Percentiles rank a stretch among this genome's conserved stretches.
phyloP scores from a whole-genome alignment of 2,797 vertebrate genomes.

The Gouania willdenowi region DNA sequence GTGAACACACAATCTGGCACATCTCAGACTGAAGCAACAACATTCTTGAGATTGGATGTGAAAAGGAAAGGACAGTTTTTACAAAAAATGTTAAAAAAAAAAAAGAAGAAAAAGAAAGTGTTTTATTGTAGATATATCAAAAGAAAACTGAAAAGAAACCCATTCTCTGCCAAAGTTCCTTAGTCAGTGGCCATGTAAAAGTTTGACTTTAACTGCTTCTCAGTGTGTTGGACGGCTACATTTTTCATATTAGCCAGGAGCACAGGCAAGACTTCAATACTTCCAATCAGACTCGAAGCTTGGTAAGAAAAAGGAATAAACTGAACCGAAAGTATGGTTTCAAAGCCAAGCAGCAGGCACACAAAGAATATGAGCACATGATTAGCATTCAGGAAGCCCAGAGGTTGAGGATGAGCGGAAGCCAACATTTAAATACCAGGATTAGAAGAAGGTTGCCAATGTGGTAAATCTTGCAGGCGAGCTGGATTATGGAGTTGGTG shows the following conservation, averaged over 20 bases:
- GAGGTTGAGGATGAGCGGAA: slow-evolving; percentile 3
- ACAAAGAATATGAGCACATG: slow-evolving; percentile 53
- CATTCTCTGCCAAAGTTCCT: slow-evolving; percentile 4
- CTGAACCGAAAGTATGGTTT: background rate
- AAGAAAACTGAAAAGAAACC: slow-evolving; percentile 19
- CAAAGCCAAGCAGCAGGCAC: slow-evolving; percentile 6
- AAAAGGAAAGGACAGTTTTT: slow-evolving; percentile 26
- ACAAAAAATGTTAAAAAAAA: too few species aligned
- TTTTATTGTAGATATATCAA: slow-evolving; percentile 5
- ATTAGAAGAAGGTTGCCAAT: slow-evolving; percentile 42
- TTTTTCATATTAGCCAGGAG: background rate
- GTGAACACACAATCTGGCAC: slow-evolving; percentile 25
- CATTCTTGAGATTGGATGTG: slow-evolving; percentile 14
- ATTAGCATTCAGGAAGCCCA: slow-evolving; percentile 83
- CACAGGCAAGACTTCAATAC: slow-evolving; percentile 15
- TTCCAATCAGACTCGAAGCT: slow-evolving; percentile 11
- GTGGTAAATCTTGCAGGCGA: slow-evolving; percentile 45
- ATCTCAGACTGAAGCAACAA: slow-evolving; percentile 7
- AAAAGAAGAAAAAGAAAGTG: too few species aligned
- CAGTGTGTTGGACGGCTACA: slow-evolving; percentile 14
- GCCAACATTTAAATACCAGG: slow-evolving; percentile 24
- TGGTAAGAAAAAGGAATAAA: slow-evolving; percentile 14
- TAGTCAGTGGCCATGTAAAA: slow-evolving; percentile 28
- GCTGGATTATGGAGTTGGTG: slow-evolving; percentile 33
- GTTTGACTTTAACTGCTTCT: slow-evolving; percentile 5